These are phyloP conservation scores for Radopholus similis DNA, from an alignment of 1,140 invertebrate genomes.

Conservation along the genomic window DNA sequence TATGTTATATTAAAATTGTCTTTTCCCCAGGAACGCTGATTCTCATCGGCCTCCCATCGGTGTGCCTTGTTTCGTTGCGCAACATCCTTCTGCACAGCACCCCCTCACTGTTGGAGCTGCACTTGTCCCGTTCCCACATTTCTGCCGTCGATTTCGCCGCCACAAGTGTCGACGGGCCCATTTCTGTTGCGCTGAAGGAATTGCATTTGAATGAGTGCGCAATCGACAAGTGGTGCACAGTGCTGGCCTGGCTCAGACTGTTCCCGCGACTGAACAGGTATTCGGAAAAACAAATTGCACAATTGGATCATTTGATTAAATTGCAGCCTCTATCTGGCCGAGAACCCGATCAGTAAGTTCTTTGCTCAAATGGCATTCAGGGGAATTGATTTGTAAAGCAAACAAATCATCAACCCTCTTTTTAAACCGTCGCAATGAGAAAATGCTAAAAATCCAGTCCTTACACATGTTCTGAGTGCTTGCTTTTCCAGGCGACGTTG, in stretches of 20 bases:
- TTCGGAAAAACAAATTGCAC: background rate
- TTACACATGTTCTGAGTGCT: too few relatives aligned
- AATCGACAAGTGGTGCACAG: constrained; percentile 22
- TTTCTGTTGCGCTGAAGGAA: constrained; percentile 4
- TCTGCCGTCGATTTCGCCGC: background rate
- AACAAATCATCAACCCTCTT: too few relatives aligned
- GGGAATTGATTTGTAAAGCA: too few relatives aligned
- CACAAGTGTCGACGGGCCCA: background rate
- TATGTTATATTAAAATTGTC: background rate
- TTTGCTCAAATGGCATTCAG: too few relatives aligned
- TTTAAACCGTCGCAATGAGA: too few relatives aligned
- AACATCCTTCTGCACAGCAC: background rate
- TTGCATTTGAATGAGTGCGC: constrained; percentile 29
- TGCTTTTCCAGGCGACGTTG: too few relatives aligned
- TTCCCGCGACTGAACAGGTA: constrained; percentile 17
- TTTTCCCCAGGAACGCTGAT: background rate
- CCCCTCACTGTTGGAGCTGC: background rate
- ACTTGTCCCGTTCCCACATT: background rate
- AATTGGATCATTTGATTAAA: background rate
- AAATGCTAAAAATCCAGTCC: too few relatives aligned
- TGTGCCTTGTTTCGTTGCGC: background rate
- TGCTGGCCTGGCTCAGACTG: background rate
- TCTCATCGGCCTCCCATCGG: constrained; percentile 2
- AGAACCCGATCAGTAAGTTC: constrained; percentile 1
- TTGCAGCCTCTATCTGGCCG: constrained; percentile 6